These are phyloP conservation scores for Drosophila merina DNA, from an alignment of 2,888 invertebrate genomes.

Conservation along the genomic window DNA sequence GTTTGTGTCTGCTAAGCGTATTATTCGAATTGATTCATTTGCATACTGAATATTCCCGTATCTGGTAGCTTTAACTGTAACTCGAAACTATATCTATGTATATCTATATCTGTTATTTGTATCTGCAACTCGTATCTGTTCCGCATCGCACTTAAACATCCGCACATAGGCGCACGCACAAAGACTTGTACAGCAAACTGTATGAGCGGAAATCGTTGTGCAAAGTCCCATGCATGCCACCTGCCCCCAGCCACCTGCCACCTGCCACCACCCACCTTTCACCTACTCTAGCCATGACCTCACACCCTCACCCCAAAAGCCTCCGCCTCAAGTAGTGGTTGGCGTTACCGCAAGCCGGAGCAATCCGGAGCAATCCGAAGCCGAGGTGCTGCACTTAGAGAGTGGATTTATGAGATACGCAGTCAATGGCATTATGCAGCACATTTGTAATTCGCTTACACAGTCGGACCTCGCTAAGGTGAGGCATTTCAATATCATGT, in stretches of 20 bases:
- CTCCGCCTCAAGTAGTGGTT: constrained; percentile 7
- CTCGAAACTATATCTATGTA: constrained; percentile 21
- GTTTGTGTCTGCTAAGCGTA: constrained; percentile 42
- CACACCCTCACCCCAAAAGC: neutral
- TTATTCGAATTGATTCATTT: constrained; percentile 43
- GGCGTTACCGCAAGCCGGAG: constrained; percentile 4
- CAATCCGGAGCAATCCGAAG: constrained; percentile 12
- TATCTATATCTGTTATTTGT: constrained; percentile 26
- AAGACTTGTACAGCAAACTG: constrained; percentile 44
- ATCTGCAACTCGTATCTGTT: constrained; percentile 32
- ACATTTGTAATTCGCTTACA: constrained; percentile 55
- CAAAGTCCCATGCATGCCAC: constrained; percentile 57
- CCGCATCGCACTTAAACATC: constrained; percentile 39
- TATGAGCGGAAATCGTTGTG: constrained; percentile 67
- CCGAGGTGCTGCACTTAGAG: constrained; percentile 32
- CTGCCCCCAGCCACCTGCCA: neutral
- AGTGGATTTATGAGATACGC: constrained; percentile 39
- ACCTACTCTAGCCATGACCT: constrained; percentile 6
- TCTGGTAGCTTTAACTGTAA: constrained; percentile 33
- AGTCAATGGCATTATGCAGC: constrained; percentile 60
- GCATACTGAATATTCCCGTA: constrained; percentile 26
- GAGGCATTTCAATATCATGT: neutral
- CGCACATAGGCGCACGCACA: constrained; percentile 51
- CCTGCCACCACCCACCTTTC: constrained; percentile 18
- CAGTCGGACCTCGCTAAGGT: constrained; percentile 19